phyloP scores from a whole-genome alignment of 2,113 vertebrate genomes.

The Atherinomorus stipes region DNA sequence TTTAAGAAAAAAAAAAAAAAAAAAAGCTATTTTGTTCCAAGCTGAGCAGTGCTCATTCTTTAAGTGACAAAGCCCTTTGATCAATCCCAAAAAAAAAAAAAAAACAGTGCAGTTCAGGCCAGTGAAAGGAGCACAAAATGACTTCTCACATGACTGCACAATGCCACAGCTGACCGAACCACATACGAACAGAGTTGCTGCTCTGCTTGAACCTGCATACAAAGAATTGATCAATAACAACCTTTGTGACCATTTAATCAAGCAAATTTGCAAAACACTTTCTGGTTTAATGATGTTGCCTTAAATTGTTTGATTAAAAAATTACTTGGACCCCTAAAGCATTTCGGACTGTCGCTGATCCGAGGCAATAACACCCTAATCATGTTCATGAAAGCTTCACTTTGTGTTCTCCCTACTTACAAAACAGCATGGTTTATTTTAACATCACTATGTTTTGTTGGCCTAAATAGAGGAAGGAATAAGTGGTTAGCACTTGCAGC shows the following conservation, averaged over 20 bases:
- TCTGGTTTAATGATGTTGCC: neutral
- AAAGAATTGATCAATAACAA: neutral
- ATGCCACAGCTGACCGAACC: neutral
- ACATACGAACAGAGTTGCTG: neutral
- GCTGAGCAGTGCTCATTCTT: neutral
- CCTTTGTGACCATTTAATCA: neutral
- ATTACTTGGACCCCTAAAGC: neutral
- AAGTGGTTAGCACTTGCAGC: neutral
- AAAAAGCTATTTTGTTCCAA: neutral
- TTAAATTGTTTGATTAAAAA: neutral
- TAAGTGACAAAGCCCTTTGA: neutral
- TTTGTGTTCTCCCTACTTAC: constrained; percentile 1
- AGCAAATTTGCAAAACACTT: neutral
- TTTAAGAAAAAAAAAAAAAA: neutral
- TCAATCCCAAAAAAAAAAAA: neutral
- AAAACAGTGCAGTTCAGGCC: neutral
- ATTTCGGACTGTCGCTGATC: neutral
- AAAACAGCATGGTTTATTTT: neutral
- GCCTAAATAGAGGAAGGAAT: neutral
- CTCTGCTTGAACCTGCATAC: neutral
- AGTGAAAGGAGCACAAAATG: neutral
- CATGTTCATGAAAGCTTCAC: neutral
- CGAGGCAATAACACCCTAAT: neutral
- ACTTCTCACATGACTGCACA: constrained; percentile 1
- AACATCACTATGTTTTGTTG: neutral